Evolutionary conservation across 2,797 vertebrate genomes (phyloP), one percentile per base, ranked within the genome.

Genomic region (Lemur catta): DNA sequence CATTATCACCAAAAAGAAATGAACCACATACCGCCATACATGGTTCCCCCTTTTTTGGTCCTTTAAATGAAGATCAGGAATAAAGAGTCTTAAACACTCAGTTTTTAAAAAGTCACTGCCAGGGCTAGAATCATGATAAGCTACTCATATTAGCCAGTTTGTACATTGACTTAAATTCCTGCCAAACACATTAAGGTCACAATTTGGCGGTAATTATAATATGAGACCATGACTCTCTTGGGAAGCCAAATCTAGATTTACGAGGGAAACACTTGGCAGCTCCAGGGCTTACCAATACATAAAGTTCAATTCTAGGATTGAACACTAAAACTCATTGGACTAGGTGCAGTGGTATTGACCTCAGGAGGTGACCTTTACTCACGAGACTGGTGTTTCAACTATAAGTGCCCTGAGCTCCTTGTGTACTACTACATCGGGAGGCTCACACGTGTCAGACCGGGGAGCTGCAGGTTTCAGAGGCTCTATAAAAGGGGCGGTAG

Each of bases 271-370:
- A 55, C 33, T n/a, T 65, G 96, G 97, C 86, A 98, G 96, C 89
- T 76, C 65, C 75, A 52, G 78, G 22, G 92, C 92, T 96, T 55
- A 91, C 96, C 96, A 93, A 46, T 6, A 22, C 17, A 76, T 74
- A 63, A 87, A 96, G 84, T 72, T 92, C 75, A 84, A 35, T 69
- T 93, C 94, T 88, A 79, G 88, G 91, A 85, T 72, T 85, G 79
- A 96, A 84, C 38, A 26, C 69, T 71, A 65, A 97, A 96, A 97
- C 97, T 98, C 97, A 97, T 85, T 98, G 91, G 84, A 98, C 97
- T 97, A 98, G 97, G 97, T 98, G 97, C 97, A 97, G 86, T 80
- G 85, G 17, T 85, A 69, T 30, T 82, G 84, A 85, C 75, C 55
- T 96, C 43, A 50, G 63, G 24, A 92, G 71, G 26, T 20, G 55